phyloP scores from a whole-genome alignment of 2,113 vertebrate species.

The Accipiter virgatus region DNA sequence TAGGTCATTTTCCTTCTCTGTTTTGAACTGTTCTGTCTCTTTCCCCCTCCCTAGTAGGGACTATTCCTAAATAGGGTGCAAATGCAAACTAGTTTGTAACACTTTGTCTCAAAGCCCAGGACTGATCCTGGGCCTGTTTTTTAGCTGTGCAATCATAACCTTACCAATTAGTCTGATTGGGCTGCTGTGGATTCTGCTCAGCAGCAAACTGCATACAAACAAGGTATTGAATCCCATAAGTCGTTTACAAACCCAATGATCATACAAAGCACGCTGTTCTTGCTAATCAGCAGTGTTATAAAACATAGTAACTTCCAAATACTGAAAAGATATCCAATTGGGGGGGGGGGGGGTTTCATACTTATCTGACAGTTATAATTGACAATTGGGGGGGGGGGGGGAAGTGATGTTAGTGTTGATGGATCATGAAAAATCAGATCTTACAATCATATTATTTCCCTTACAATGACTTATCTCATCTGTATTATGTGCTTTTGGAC shows the following conservation, averaged over 20 bases:
- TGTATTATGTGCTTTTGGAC: background rate
- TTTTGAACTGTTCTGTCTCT: background rate
- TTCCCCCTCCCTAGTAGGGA: background rate
- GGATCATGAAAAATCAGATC: background rate
- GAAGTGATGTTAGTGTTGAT: background rate
- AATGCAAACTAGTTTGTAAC: background rate
- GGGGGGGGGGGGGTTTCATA: background rate
- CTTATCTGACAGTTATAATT: no score
- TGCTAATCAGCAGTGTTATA: background rate
- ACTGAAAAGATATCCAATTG: background rate
- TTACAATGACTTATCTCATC: background rate
- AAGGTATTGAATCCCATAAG: background rate
- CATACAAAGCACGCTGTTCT: background rate
- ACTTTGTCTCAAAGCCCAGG: background rate
- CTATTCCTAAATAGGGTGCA: background rate
- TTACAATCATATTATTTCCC: background rate
- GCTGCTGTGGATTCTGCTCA: background rate
- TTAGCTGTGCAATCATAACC: background rate
- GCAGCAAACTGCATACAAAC: background rate
- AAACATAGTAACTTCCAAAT: background rate
- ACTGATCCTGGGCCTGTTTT: background rate
- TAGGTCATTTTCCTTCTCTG: background rate
- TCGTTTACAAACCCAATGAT: background rate
- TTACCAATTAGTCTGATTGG: background rate
- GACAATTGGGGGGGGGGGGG: no score